Evolutionary conservation across 2,888 invertebrate genomes (phyloP), one percentile per base, ranked within the genome.

Genomic region (Lithosia quadra): DNA sequence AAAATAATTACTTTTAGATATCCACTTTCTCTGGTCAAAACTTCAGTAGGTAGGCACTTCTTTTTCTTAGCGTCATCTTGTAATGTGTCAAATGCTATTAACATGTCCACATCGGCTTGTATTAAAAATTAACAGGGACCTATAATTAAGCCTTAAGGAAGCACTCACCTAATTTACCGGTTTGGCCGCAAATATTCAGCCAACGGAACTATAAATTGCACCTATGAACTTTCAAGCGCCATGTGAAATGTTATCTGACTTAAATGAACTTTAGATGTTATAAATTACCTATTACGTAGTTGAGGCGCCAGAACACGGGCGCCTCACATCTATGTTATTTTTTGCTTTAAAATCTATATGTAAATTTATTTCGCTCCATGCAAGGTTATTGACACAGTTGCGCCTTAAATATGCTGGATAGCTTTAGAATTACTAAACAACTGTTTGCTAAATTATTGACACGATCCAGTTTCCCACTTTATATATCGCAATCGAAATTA

Each of bases 361-460:
- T 84, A 88, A 93, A 93, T 92, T 83, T 89, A 90, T 90, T 89
- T 88, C 80, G 79, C 82, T 86, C 82, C 80, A 83, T 84, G 87
- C 94, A 92, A 94, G 92, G 93, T 93, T 92, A 92, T 91, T 93
- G 92, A 91, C 92, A 92, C 86, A 92, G 84, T 89, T 91, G 88
- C 84, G 86, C 88, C 85, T 86, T 84, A 88, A 88, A 87, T 86
- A 87, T 84, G 85, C 81, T 85, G 84, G 83, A 86, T 86, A 87
- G 81, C 79, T 88, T 86, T 86, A 83, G 80, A 88, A 88, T 93
- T 91, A 88, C 92, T 84, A 88, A 91, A 92, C 84, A 87, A 85
- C 82, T 84, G 84, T 84, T 90, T 90, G 86, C 88, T 82, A 88
- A 91, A 92, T 88, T 83, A 85, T 86, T 87, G 85, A 83, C 78